A percentile compares a stretch with the other conserved stretches of the same genome.
Conservation (phyloP, 1,140 invertebrate species). For the Rhopalosiphum padi region DNA sequence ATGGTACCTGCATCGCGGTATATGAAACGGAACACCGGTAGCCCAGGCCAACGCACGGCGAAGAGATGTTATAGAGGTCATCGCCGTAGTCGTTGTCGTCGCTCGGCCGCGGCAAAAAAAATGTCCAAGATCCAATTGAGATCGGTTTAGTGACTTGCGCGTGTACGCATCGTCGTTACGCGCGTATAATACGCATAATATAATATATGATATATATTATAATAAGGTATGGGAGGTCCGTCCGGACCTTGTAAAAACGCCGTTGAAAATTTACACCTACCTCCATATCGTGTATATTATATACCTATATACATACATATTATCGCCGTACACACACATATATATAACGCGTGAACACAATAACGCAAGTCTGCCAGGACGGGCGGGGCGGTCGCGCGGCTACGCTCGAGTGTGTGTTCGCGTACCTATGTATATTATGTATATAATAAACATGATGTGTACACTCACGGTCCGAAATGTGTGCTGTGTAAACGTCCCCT, state of each 20-base stretch:
- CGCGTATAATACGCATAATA: background rate
- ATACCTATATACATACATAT: background rate
- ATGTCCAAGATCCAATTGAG: background rate
- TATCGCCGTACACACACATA: background rate
- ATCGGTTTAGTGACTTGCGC: too few species aligned
- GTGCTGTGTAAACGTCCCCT: constrained; percentile 1
- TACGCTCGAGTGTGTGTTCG: background rate
- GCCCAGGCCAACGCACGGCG: background rate
- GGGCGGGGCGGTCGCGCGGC: background rate
- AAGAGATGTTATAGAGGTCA: background rate
- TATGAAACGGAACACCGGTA: constrained; percentile 38
- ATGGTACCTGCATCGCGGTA: background rate
- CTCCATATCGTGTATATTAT: background rate
- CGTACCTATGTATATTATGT: background rate
- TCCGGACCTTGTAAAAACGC: constrained; percentile 2
- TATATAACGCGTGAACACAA: background rate
- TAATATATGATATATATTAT: background rate
- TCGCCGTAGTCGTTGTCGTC: background rate
- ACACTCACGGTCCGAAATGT: constrained; percentile 29
- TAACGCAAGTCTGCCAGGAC: background rate
- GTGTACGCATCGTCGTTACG: background rate
- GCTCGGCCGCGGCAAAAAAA: background rate
- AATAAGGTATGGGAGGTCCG: constrained; percentile 13
- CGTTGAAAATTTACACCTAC: constrained; percentile 40
- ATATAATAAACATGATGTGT: constrained; percentile 4